Evolutionary conservation across 37 sponge, comb jelly and placozoan genomes (phyloP).

Genomic region (Oscarella lobularis): DNA sequence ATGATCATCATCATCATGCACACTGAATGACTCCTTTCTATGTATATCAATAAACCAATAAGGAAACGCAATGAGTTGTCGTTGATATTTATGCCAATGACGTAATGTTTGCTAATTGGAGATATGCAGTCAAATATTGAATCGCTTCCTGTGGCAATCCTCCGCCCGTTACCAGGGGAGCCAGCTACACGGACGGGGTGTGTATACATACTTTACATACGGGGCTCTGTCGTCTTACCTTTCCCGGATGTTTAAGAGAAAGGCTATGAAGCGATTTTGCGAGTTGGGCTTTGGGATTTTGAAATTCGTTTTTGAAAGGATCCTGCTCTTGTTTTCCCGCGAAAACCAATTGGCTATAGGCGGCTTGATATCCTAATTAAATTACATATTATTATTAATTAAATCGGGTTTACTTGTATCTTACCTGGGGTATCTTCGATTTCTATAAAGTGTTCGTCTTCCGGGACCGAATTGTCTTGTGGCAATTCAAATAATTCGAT

Average conservation of each 20-base stretch:
- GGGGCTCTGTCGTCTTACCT: constrained; percentile 11
- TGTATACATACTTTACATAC: constrained; percentile 3
- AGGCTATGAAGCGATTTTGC: constrained; percentile 64
- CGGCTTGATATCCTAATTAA: constrained; percentile 68
- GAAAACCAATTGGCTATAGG: constrained; percentile 78
- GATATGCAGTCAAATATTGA: constrained; percentile 52
- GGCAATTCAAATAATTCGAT: constrained; percentile 82
- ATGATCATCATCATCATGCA: too few species aligned
- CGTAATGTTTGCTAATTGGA: constrained; percentile 63
- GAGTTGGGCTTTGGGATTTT: constrained; percentile 54
- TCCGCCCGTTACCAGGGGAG: constrained; percentile 33
- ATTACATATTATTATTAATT: neutral
- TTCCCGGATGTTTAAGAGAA: constrained; percentile 67
- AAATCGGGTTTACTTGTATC: neutral
- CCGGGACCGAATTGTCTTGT: constrained; percentile 58
- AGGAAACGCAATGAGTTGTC: constrained; percentile 1
- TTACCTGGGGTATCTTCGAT: constrained; percentile 82
- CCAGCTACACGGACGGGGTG: neutral
- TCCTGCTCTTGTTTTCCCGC: constrained; percentile 70
- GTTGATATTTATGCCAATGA: constrained; percentile 6
- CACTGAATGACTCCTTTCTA: too few species aligned
- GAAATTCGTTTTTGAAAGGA: constrained; percentile 53
- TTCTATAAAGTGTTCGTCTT: constrained; percentile 93
- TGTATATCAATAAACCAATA: too few species aligned
- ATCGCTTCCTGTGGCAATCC: constrained; percentile 46